Base-by-base conservation (phyloP, 1,140 invertebrate species). In the Bombus ignitus region DNA sequence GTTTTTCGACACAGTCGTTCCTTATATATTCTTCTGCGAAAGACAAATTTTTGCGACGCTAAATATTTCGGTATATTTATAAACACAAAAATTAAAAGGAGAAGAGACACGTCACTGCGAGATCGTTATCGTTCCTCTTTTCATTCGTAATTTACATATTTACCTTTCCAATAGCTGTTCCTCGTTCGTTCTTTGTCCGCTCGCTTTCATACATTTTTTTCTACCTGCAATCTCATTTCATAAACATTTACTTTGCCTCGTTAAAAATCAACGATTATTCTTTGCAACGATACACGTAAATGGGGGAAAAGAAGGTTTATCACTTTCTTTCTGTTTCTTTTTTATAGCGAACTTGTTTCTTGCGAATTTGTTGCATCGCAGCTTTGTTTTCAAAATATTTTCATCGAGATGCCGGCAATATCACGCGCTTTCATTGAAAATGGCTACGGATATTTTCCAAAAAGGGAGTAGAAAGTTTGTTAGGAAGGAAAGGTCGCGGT, bases 1-100 rank as follows among this genome's bases (percentile, higher is more conserved):
- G 47, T 53, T 53, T 53, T 0, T 53, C 5, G 18, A 22, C 47
- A 53, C 18, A 2, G 0, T 53, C 47, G 47, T 53, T 53, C 22
- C 47, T 53, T 53, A 53, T 22, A 22, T 18, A 6, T 53, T 53
- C 18, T 53, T 18, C 18, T 53, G 18, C 0, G 1, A 22, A 22
- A 2, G 18, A 22, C 0, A 0, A 18, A 8, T 53, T 2, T 8
- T 53, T 53, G 1, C 1, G 0, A 22, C 18, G 1, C 18, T 22
- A 22, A 53, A 53, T 22, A 6, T 53, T 53, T 53, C 47, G 1
- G 18, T 22, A 22, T 53, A 22, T 53, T 53, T 53, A 6, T 22
- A 53, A 53, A 22, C 28, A 3, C 0, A n/a, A n/a, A 22, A 22
- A 22, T 8, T 22, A 2, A 53, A 62, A 62, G 1, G 1, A n/a